Evolutionary conservation across 2,113 vertebrate genomes (phyloP).

Genomic region (Oriolus oriolus): DNA sequence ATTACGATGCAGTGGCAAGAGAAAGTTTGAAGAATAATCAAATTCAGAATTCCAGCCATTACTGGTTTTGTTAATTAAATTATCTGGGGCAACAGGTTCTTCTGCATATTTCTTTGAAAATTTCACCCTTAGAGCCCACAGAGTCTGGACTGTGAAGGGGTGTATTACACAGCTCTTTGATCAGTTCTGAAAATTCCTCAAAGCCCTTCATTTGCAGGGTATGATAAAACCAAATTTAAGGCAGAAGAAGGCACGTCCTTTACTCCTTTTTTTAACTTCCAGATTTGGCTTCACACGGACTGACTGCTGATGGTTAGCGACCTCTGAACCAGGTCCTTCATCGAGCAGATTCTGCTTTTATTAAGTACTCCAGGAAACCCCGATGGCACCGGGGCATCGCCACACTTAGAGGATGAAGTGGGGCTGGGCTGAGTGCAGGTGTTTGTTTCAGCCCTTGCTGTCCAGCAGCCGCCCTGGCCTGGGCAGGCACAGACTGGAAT

Average conservation of each 20-base stretch:
- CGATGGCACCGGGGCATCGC: background rate
- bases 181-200: background rate
- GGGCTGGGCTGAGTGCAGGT: background rate
- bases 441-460: background rate
- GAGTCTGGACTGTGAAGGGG: background rate
- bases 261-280: background rate
- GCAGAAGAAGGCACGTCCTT: background rate
- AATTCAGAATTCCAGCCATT: background rate
- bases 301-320: background rate
- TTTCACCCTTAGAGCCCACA: background rate
- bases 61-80: conserved; percentile 30
- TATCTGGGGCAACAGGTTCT: conserved; percentile 43
- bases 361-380: background rate
- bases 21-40: background rate
- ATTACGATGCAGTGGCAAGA: background rate
- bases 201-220: background rate
- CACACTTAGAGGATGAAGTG: background rate
- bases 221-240: background rate
- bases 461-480: background rate
- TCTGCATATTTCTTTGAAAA: conserved; percentile 14
- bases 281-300: background rate
- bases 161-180: background rate
- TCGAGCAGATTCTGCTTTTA: background rate
- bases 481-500: background rate
- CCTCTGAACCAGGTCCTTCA: background rate